Base-by-base conservation (phyloP, 2,888 invertebrate genomes). In the Ophion costatus region DNA sequence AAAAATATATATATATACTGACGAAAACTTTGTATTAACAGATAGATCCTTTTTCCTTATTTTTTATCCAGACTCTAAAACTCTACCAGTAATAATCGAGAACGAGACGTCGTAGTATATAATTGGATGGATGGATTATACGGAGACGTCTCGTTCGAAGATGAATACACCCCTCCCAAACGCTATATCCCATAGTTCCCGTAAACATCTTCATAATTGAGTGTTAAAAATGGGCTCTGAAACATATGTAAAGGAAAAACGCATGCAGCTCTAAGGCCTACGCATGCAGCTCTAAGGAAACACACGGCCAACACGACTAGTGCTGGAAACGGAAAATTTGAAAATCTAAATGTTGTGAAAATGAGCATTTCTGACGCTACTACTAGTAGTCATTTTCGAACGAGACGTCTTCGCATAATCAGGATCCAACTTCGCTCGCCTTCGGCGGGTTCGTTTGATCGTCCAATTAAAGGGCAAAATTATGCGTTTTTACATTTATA, bases 311-410 rank as follows among this genome's bases (percentile, higher is more conserved):
- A 9, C n/a, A 11, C 24, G 42, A 20, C 2, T 57, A 20, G 45
- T 24, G 42, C 22, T 17, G 45, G 29, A 24, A 75, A 64, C 10
- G 17, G 42, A 42, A 51, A 64, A 61, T 33, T 29, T 71, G 2
- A 61, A 59, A 64, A 51, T 75, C 64, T 63, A 51, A 75, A 73
- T 2, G 42, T 59, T 73, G 61, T 61, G 61, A 17, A 73, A 29
- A 20, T 42, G 61, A 61, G 73, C 73, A 73, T 78, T 61, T 69
- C 79, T 45, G 20, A 64, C 70, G 79, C 79, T 79, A 79, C 63
- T 70, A 79, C 79, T 2, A n/a, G 61, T n/a, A 78, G 69, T 78
- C 45, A 78, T 69, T 61, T 67, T 67, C 45, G 69, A 64, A n/a
- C 70, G 64, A 71, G 45, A 45, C 11, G 10, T 45, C 45, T 11